phyloP scores from a whole-genome alignment of 2,113 vertebrate genomes.

The Pipra filicauda region DNA sequence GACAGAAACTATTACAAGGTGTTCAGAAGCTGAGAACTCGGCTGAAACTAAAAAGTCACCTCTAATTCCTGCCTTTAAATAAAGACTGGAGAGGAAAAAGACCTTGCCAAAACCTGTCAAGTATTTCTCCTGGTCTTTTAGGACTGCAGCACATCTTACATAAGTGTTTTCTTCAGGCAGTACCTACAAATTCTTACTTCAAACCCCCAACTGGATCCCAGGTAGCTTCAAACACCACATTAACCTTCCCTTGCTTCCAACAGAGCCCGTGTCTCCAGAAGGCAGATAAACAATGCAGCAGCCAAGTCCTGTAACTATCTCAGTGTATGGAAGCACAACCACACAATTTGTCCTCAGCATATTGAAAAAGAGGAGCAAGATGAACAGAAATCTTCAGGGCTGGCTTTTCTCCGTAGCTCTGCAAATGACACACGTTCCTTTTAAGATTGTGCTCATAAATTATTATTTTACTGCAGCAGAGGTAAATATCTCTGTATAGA shows the following conservation, averaged over 20 bases:
- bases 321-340: fast-evolving
- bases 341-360: not conserved
- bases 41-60: not conserved
- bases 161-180: not conserved
- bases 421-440: not conserved
- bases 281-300: not conserved
- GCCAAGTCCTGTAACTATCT: not conserved
- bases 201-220: not conserved
- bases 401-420: not conserved
- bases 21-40: not conserved
- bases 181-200: not conserved
- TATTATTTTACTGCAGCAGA: not conserved
- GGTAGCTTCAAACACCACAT: not conserved
- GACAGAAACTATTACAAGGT: not conserved
- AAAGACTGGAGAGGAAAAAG: not conserved
- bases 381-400: not conserved
- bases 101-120: not conserved
- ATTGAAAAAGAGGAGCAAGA: not conserved
- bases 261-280: not conserved
- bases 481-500: not conserved
- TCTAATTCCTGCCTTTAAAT: not conserved
- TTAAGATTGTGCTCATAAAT: not conserved
- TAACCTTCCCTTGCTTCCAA: not conserved
- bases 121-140: not conserved
- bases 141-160: not conserved